Conservation (phyloP, 2,113 vertebrate species). For the Phainopepla nitens region DNA sequence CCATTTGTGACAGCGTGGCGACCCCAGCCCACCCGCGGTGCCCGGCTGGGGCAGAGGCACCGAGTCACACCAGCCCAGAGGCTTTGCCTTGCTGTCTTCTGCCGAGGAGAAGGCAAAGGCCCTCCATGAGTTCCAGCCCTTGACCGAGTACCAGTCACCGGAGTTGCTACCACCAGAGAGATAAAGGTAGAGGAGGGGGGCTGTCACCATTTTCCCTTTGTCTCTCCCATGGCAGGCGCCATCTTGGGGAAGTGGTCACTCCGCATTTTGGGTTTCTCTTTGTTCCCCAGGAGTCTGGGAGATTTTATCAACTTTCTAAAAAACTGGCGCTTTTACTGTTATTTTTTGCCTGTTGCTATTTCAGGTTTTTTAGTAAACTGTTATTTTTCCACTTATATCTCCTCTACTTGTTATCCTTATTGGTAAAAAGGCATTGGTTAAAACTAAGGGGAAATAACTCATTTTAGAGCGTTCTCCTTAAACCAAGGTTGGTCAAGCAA, state of each 20-base stretch:
- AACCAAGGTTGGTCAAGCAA: neutral
- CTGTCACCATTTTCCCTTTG: no score
- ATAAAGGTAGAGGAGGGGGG: neutral
- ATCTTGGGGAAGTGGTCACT: neutral
- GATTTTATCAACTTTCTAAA: neutral
- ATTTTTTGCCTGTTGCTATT: neutral
- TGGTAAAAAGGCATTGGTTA: neutral
- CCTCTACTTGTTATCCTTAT: neutral
- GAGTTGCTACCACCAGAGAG: no score
- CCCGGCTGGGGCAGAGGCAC: rapidly evolving
- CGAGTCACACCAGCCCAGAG: neutral
- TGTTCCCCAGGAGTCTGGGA: neutral
- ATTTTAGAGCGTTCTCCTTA: neutral
- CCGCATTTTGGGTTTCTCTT: neutral
- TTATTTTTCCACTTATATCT: neutral
- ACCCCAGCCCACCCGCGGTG: neutral
- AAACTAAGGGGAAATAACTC: neutral
- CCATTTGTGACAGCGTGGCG: no score
- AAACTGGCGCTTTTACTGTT: neutral
- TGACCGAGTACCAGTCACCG: neutral
- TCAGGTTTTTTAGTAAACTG: neutral
- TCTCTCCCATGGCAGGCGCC: rapidly evolving
- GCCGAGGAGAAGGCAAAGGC: neutral
- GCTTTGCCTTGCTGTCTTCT: neutral
- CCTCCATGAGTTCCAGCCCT: rapidly evolving